These are phyloP conservation scores for Sylvietta virens DNA, from an alignment of 2,113 vertebrate genomes.

Conservation along the genomic window DNA sequence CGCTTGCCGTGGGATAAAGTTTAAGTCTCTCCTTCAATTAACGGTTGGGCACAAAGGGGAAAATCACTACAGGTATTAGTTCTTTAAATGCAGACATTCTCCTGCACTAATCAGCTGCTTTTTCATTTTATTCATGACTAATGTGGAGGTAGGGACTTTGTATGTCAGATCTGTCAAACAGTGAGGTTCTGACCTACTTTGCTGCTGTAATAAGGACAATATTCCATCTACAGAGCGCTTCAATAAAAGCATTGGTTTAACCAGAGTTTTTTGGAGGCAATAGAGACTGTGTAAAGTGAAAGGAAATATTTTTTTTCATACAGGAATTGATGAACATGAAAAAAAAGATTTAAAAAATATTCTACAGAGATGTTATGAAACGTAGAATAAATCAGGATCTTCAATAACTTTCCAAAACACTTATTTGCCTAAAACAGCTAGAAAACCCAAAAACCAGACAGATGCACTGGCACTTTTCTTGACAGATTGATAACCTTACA, in stretches of 20 bases:
- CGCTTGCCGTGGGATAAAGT: neutral
- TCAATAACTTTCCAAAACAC: conserved; percentile 7
- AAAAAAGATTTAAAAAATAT: neutral
- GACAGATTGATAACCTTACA: conserved; percentile 50
- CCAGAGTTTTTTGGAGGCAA: neutral
- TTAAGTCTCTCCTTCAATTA: neutral
- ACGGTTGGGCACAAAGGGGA: neutral
- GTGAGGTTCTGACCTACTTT: conserved; percentile 33
- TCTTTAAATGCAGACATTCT: conserved; percentile 15
- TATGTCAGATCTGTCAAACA: neutral
- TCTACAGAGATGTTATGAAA: neutral
- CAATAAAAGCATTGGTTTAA: neutral
- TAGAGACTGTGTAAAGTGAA: neutral
- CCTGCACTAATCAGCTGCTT: neutral
- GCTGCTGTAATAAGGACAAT: neutral
- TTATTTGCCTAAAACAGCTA: conserved; percentile 35
- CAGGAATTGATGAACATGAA: neutral
- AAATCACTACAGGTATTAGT: neutral
- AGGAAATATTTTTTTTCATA: neutral
- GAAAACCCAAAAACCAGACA: neutral
- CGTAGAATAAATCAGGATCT: neutral
- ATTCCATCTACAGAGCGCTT: neutral
- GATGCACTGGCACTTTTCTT: conserved; percentile 36
- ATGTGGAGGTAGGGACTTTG: neutral
- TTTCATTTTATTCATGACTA: conserved; percentile 10